phyloP scores from a whole-genome alignment of 2,797 vertebrate genomes.

The Molossus alvarezi region DNA sequence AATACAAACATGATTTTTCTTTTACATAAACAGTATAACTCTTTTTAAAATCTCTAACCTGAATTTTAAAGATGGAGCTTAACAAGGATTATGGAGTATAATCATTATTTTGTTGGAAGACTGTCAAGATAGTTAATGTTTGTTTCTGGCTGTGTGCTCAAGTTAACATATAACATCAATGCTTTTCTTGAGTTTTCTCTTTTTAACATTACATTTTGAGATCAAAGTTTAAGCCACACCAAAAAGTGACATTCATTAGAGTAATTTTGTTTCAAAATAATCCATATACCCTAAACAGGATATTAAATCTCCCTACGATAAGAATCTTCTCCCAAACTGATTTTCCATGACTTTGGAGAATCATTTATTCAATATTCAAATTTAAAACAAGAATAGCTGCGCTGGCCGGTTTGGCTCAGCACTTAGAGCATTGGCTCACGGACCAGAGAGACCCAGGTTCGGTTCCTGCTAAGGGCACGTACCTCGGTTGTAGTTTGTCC shows the following conservation, averaged over 20 bases:
- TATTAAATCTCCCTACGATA: conserved; percentile 39
- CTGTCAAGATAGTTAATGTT: conserved; percentile 11
- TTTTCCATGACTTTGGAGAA: conserved; percentile 23
- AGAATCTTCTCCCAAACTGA: conserved; percentile 7
- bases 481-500: too few relatives aligned
- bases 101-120: conserved; percentile 39
- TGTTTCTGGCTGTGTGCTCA: background rate
- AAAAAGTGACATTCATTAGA: conserved; percentile 43
- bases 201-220: conserved; percentile 62
- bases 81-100: background rate
- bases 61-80: conserved; percentile 53
- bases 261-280: conserved; percentile 51
- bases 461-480: too few relatives aligned
- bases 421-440: too few relatives aligned
- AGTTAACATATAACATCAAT: background rate
- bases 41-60: conserved; percentile 54
- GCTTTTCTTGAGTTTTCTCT: background rate
- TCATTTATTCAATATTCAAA: conserved; percentile 14
- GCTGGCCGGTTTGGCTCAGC: too few relatives aligned
- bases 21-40: conserved; percentile 50
- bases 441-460: too few relatives aligned
- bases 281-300: conserved; percentile 13
- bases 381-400: conserved; percentile 19
- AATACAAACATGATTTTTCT: conserved; percentile 58
- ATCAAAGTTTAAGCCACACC: conserved; percentile 33